Evolutionary conservation across 2,888 invertebrate genomes (phyloP).

Genomic region (Nezara viridula): DNA sequence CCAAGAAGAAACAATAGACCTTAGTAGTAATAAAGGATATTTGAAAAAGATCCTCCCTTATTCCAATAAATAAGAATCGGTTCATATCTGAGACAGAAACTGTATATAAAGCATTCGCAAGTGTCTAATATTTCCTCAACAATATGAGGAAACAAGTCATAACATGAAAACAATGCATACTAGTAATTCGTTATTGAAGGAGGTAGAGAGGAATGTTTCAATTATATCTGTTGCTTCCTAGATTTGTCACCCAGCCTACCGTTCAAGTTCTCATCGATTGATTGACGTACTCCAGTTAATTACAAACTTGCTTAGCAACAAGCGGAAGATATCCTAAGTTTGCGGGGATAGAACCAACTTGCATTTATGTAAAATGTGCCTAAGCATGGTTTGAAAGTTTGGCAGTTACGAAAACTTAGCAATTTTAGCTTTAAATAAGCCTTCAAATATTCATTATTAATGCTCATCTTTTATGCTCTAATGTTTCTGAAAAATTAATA

Average conservation of each 20-base stretch:
- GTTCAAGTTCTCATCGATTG: background rate
- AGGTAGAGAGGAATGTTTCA: too few species aligned
- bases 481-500: too few species aligned
- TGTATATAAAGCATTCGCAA: too few species aligned
- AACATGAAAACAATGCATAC: too few species aligned
- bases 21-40: background rate
- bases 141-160: too few species aligned
- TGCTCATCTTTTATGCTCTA: too few species aligned
- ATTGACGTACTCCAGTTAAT: background rate
- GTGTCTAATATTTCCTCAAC: too few species aligned
- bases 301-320: background rate
- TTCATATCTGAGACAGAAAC: background rate
- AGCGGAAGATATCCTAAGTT: background rate
- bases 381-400: background rate
- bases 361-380: background rate
- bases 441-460: background rate
- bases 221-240: background rate
- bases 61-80: background rate
- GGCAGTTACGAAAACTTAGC: background rate
- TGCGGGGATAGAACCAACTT: background rate
- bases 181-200: too few species aligned
- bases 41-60: background rate
- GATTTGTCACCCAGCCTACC: background rate
- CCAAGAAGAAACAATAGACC: background rate
- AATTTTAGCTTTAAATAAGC: background rate